Evolutionary conservation across 2,113 vertebrate species (phyloP).

Genomic region (Ondatra zibethicus): DNA sequence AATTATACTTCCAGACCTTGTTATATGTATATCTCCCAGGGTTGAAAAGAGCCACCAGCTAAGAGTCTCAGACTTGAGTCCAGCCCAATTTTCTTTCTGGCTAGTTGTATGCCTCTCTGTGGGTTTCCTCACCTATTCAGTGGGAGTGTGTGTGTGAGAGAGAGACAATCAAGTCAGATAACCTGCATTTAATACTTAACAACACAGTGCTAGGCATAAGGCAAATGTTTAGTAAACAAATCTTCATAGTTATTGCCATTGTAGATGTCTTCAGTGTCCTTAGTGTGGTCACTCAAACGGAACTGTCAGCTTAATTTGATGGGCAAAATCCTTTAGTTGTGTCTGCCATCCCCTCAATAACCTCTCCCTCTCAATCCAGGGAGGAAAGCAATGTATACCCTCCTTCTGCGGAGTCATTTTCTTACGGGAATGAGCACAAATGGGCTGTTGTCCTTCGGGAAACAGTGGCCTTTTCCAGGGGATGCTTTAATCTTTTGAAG

Average conservation of each 20-base stretch:
- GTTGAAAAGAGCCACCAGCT: not conserved
- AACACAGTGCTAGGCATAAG: not conserved
- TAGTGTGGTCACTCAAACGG: not conserved
- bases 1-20: not conserved
- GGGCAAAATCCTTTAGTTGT: not conserved
- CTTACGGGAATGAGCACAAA: slow-evolving; percentile 75
- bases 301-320: not conserved
- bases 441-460: slow-evolving; percentile 82
- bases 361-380: not conserved
- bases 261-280: not conserved
- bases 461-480: slow-evolving; percentile 85
- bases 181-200: not conserved
- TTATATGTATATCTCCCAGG: not conserved
- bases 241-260: not conserved
- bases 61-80: not conserved
- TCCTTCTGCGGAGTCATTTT: slow-evolving; percentile 72
- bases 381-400: slow-evolving; percentile 37
- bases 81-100: not conserved
- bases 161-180: not conserved
- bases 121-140: not conserved
- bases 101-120: not conserved
- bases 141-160: not conserved
- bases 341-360: not conserved
- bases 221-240: not conserved
- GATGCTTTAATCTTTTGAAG: slow-evolving; percentile 87